These are phyloP conservation scores for Hydriomena furcata DNA, from an alignment of 2,888 invertebrate genomes.

Conservation along the genomic window DNA sequence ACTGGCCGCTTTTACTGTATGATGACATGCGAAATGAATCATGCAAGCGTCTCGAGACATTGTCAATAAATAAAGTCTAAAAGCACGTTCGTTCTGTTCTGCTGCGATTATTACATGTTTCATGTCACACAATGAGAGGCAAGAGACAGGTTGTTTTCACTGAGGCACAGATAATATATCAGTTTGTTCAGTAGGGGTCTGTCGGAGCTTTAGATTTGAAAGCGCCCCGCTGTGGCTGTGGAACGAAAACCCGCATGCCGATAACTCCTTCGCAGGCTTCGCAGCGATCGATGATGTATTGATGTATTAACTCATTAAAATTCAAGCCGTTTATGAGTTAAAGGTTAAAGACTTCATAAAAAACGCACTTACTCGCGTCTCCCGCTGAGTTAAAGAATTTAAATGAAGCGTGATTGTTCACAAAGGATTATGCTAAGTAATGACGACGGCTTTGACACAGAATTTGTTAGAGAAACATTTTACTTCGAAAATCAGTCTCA, in stretches of 20 bases:
- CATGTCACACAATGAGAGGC: slow-evolving; percentile 56
- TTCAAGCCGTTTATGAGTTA: slow-evolving; percentile 70
- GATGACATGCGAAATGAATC: slow-evolving; percentile 65
- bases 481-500: not conserved
- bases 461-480: slow-evolving; percentile 11
- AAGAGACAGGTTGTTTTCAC: slow-evolving; percentile 59
- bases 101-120: slow-evolving; percentile 52
- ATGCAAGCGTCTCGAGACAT: slow-evolving; percentile 36
- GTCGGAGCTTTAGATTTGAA: slow-evolving; percentile 58
- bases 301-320: slow-evolving; percentile 79
- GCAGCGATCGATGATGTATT: slow-evolving; percentile 68
- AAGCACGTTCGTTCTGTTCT: slow-evolving; percentile 43
- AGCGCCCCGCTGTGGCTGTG: slow-evolving; percentile 66
- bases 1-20: slow-evolving; percentile 49
- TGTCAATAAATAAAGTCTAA: slow-evolving; percentile 41
- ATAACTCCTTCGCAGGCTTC: slow-evolving; percentile 59
- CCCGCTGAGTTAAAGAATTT: slow-evolving; percentile 66
- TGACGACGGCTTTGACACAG: slow-evolving; percentile 42
- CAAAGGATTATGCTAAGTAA: slow-evolving; percentile 51
- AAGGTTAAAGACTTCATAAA: slow-evolving; percentile 77
- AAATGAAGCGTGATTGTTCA: slow-evolving; percentile 60
- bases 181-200: slow-evolving; percentile 46
- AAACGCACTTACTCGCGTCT: slow-evolving; percentile 60
- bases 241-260: slow-evolving; percentile 67
- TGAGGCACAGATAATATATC: slow-evolving; percentile 11